phyloP scores from a whole-genome alignment of 2,797 vertebrate genomes.

The Acanthopagrus latus region DNA sequence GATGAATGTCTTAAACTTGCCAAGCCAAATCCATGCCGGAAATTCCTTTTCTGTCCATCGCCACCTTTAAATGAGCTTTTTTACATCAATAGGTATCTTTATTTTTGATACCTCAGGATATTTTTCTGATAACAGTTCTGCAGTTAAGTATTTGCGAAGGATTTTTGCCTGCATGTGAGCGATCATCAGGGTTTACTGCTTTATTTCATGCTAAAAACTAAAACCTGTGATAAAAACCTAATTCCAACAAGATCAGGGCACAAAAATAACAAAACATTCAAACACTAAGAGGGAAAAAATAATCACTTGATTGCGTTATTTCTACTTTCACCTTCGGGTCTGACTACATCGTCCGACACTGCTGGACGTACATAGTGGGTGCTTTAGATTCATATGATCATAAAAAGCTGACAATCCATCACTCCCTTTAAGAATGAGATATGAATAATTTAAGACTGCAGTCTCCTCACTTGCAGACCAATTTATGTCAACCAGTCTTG shows the following conservation, averaged over 20 bases:
- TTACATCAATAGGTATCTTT: neutral
- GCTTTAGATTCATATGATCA: constrained; percentile 33
- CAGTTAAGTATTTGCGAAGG: neutral
- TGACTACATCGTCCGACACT: neutral
- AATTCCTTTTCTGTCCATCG: neutral
- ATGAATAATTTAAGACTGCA: constrained; percentile 66
- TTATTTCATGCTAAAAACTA: too few relatives aligned
- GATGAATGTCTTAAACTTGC: neutral
- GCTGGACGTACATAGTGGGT: neutral
- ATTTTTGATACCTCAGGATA: neutral
- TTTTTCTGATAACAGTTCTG: neutral
- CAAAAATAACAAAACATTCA: too few relatives aligned
- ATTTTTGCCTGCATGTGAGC: neutral
- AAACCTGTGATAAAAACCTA: too few relatives aligned
- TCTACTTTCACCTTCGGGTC: neutral
- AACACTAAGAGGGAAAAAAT: too few relatives aligned
- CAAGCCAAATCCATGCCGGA: neutral
- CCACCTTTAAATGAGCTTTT: neutral
- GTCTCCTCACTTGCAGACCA: constrained; percentile 27
- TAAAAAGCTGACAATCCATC: constrained; percentile 49
- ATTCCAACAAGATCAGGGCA: too few relatives aligned
- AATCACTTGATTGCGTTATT: neutral
- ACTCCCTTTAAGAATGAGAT: constrained; percentile 26
- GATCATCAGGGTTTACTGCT: too few relatives aligned
- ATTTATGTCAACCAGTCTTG: constrained; percentile 43